Conservation (phyloP, 2,797 vertebrate species). For the Salmo trutta region DNA sequence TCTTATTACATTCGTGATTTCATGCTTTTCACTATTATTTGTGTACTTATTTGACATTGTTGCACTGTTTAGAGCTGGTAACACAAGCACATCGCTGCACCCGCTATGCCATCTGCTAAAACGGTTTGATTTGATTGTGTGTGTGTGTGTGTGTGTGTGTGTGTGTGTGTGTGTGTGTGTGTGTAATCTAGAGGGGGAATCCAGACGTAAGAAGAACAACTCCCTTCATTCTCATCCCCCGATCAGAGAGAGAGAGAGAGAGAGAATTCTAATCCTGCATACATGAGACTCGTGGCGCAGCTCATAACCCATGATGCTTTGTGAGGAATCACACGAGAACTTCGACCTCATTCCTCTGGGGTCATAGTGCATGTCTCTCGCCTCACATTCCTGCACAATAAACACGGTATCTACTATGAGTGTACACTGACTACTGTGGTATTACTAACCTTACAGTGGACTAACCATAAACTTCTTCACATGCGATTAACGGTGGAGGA, state of each 20-base stretch:
- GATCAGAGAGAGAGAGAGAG: not conserved
- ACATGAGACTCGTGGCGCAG: not conserved
- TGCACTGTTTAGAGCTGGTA: no score
- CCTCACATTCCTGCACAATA: not conserved
- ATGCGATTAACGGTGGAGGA: not conserved
- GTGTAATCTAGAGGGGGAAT: not conserved
- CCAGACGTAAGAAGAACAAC: not conserved
- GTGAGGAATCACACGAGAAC: not conserved
- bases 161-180: slow-evolving; percentile 2
- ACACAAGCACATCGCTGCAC: no score
- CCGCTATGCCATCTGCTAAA: no score
- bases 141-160: slow-evolving; percentile 1
- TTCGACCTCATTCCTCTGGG: not conserved
- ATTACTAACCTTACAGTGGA: not conserved
- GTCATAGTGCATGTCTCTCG: not conserved
- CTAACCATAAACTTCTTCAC: not conserved
- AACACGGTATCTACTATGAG: not conserved
- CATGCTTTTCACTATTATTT: no score
- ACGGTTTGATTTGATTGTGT: not conserved
- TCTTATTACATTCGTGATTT: no score
- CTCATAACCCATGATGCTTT: not conserved
- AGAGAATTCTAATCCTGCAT: not conserved
- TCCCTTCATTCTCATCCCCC: not conserved
- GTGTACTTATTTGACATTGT: no score
- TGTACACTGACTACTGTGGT: not conserved